A percentile compares a stretch with the other conserved stretches of the same genome.
Evolutionary conservation across 2,113 vertebrate genomes (phyloP).

Genomic region (Ciconia maguari): DNA sequence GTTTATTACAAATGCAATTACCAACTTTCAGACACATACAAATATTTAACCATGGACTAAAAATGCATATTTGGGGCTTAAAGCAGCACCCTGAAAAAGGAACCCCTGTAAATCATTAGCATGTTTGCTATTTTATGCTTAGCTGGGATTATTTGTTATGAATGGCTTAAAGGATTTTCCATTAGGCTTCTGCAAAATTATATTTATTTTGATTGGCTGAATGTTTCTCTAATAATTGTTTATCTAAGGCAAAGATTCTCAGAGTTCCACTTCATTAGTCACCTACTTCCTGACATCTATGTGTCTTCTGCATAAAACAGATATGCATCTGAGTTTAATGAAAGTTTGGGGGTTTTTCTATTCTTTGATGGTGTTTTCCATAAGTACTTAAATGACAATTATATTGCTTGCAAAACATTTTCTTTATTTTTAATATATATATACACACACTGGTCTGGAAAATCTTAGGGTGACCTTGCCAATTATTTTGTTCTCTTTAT

Average conservation of each 20-base stretch:
- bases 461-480: neutral
- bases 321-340: conserved; percentile 4
- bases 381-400: neutral
- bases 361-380: conserved; percentile 49
- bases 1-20: neutral
- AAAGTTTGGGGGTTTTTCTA: conserved; percentile 4
- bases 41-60: neutral
- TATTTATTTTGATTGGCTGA: conserved; percentile 10
- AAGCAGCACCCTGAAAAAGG: neutral
- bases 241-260: conserved; percentile 23
- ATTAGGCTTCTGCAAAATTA: neutral
- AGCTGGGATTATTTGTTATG: neutral
- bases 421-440: neutral
- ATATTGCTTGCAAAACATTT: neutral
- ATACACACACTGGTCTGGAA: neutral
- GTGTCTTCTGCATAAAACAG: conserved; percentile 12
- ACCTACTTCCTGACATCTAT: conserved; percentile 47
- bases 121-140: neutral
- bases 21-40: neutral
- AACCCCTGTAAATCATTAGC: neutral
- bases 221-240: conserved; percentile 10
- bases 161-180: conserved; percentile 10
- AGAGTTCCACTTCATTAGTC: conserved; percentile 52
- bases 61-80: neutral
- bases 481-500: neutral